Conservation (phyloP, 1,140 invertebrate genomes). For the Chrysopa pallens region DNA sequence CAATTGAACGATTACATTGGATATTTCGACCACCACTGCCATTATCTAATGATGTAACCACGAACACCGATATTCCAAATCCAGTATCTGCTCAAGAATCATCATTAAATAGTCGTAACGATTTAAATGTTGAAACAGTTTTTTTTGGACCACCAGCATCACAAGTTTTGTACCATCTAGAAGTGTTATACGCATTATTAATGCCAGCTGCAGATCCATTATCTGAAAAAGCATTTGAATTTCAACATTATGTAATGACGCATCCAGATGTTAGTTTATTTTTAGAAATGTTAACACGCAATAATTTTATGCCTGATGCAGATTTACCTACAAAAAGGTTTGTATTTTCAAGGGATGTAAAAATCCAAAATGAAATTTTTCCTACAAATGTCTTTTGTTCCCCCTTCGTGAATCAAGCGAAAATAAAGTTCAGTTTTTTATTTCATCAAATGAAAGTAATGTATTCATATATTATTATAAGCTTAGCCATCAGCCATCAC, state of each 20-base stretch:
- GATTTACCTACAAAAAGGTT: conserved; percentile 59
- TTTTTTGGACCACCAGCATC: conserved; percentile 59
- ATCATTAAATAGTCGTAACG: conserved; percentile 15
- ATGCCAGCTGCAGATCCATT: conserved; percentile 78
- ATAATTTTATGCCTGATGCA: conserved; percentile 68
- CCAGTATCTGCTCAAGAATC: conserved; percentile 17
- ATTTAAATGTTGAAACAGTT: conserved; percentile 42
- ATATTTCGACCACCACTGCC: conserved; percentile 21
- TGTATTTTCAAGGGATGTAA: too few relatives aligned
- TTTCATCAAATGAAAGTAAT: too few relatives aligned
- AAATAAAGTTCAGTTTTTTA: too few relatives aligned
- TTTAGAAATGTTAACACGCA: conserved; percentile 71
- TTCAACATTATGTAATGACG: conserved; percentile 77
- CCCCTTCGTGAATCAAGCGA: neutral
- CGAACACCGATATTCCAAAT: conserved; percentile 11
- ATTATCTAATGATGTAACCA: conserved; percentile 12
- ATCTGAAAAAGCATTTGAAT: conserved; percentile 65
- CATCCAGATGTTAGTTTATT: conserved; percentile 66
- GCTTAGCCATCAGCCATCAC: too few relatives aligned
- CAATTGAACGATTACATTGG: conserved; percentile 42
- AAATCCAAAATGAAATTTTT: conserved; percentile 11
- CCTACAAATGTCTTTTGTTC: neutral
- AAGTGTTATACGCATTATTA: conserved; percentile 68
- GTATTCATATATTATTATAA: too few relatives aligned
- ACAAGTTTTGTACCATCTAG: conserved; percentile 57